These are phyloP conservation scores for Andricus curvator DNA, from an alignment of 2,888 invertebrate species.

Conservation along the genomic window DNA sequence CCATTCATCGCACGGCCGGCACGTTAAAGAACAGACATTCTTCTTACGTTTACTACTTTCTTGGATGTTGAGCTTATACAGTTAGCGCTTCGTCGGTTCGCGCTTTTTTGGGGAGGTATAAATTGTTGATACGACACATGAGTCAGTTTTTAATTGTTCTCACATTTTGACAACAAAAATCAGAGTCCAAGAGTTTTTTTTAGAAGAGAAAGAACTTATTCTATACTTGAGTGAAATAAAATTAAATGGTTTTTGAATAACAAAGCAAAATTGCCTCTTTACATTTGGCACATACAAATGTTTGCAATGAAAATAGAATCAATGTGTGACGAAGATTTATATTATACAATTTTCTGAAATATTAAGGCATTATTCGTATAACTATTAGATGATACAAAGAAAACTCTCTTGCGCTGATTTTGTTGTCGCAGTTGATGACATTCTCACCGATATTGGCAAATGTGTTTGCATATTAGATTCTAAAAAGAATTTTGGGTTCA, in stretches of 20 bases:
- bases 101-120: conserved; percentile 31
- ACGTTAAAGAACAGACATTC: conserved; percentile 44
- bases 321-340: background rate
- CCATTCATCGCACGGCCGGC: conserved; percentile 21
- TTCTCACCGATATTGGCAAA: conserved; percentile 47
- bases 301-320: background rate
- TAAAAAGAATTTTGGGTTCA: conserved; percentile 61
- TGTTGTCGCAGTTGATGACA: background rate
- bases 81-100: conserved; percentile 38
- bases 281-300: background rate
- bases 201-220: conserved; percentile 32
- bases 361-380: conserved; percentile 7
- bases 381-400: background rate
- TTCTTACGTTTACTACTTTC: conserved; percentile 46
- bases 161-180: background rate
- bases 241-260: conserved; percentile 48
- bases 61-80: conserved; percentile 41
- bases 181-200: conserved; percentile 1
- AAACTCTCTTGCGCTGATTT: conserved; percentile 8
- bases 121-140: conserved; percentile 38
- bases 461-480: conserved; percentile 53
- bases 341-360: background rate
- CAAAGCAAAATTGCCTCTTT: conserved; percentile 1
- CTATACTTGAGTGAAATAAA: conserved; percentile 42
- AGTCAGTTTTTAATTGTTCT: conserved; percentile 1